Evolutionary conservation across 2,113 vertebrate species (phyloP), one percentile per base, ranked within the genome.

Genomic region (Gallinago paraguaiae): DNA sequence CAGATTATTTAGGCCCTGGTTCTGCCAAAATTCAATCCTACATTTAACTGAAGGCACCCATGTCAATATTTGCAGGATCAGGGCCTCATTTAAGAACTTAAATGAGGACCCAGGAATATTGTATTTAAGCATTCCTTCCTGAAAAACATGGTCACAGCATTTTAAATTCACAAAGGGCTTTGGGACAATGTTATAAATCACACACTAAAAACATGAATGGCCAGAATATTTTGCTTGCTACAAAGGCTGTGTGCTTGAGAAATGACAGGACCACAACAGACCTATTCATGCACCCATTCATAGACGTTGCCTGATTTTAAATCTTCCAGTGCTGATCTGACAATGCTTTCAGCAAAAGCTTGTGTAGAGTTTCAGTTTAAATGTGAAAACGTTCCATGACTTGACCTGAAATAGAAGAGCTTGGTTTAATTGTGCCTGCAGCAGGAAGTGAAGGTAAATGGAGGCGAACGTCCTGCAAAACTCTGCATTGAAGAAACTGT

Each of bases 221-320:
- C 74, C 82, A 80, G 80, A 92, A 95, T 83, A 88, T 93, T 95
- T 93, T 94, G 17, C 56, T 91, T 76, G 63, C 39, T 65, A 31
- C 30, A 69, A 74, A 78, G 67, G 20, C 84, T 97, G 94, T 95
- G 50, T 95, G 88, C 90, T 74, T 70, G 75, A 87, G 57, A 88
- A 94, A 82, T 95, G 78, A 83, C 89, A 91, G 39, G 61, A 60
- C 89, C 72, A 92, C 94, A 96, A 82, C 96, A 85, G 92, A 72
- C 56, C 64, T 80, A 93, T 94, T 95, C 85, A 91, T 74, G 17
- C 46, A 54, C 54, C 67, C 80, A 27, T 91, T 95, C 72, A 72
- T 48, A 86, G 54, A 76, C 94, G 33, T 28, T 41, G 70, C 88
- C 77, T 95, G 78, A 95, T 95, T 93, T 96, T 83, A 94, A 96